Percentiles rank a stretch among this genome's conserved stretches.
phyloP scores from a whole-genome alignment of 2,888 invertebrate genomes.

The Allacma fusca region DNA sequence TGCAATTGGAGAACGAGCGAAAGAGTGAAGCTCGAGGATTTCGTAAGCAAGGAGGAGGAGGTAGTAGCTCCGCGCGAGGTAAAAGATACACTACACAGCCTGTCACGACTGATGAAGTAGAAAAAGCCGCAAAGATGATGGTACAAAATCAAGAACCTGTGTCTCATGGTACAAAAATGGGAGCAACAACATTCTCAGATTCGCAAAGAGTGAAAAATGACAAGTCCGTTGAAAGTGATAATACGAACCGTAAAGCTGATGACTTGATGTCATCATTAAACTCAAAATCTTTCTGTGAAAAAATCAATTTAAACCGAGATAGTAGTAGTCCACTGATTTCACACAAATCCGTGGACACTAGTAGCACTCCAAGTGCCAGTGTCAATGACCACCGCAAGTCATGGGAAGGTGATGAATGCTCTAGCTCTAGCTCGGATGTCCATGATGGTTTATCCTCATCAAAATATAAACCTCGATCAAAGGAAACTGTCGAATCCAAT shows the following conservation, averaged over 20 bases:
- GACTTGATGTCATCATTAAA: constrained; percentile 22
- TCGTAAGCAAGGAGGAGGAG: background rate
- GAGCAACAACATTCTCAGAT: constrained; percentile 5
- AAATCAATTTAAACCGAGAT: constrained; percentile 15
- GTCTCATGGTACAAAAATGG: constrained; percentile 20
- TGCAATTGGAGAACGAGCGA: constrained; percentile 52
- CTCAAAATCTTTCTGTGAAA: constrained; percentile 7
- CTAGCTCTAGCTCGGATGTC: too few species aligned
- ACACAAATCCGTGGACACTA: constrained; percentile 34
- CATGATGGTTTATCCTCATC: background rate
- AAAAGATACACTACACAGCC: constrained; percentile 76
- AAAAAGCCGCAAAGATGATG: constrained; percentile 64
- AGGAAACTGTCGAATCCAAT: background rate
- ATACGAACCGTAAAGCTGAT: background rate
- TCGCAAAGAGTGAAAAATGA: constrained; percentile 7
- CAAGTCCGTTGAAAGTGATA: constrained; percentile 17
- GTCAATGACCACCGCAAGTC: constrained; percentile 33
- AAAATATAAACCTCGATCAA: background rate
- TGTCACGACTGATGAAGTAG: constrained; percentile 74
- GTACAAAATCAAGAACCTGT: constrained; percentile 31
- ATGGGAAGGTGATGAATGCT: constrained; percentile 20
- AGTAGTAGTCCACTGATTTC: constrained; percentile 16
- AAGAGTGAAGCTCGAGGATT: background rate
- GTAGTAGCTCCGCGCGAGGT: background rate
- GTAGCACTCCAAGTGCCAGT: background rate